Evolutionary conservation across 2,113 vertebrate species (phyloP), one percentile per base, ranked within the genome.

Genomic region (Gymnarchus niloticus): DNA sequence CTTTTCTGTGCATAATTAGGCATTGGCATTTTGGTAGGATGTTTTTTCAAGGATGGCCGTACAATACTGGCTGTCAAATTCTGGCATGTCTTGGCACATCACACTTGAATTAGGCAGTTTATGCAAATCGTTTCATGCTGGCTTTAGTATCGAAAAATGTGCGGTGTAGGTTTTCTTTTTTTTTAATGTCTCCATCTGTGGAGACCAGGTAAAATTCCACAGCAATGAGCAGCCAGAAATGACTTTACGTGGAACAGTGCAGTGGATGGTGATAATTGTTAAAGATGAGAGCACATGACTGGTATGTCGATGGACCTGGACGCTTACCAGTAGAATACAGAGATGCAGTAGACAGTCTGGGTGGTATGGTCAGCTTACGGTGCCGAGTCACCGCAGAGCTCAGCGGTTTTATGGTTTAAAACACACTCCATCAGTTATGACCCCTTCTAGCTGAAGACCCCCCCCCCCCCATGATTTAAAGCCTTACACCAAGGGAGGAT

Each of bases 61-160:
- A 54, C 49, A 54, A 82, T 82, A 19, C 51, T 82, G 25, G 80
- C 80, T 82, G 51, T 54, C 51, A 82, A 33, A 7, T 82, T 82
- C 25, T 28, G 48, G 77, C 49, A 78, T 41, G 46, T 78, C 76
- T 78, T 46, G 76, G 76, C 46, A 12, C 48, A 56, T 54, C 49
- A 82, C 76, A 78, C 76, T 48, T 78, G 49, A 52, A 82, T 82
- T 21, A 82, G 28, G 44, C 12, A 12, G 8, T 82, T 54, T 82
- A 82, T 82, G 48, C 80, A 54, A 82, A 54, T 82, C 51, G 19
- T 82, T 82, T 54, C 52, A 54, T 81, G 23, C 7, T 81, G 78
- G 46, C 46, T 51, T 81, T 82, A 33, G 49, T 82, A 51, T n/a
- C 41, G 48, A 28, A 48, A 54, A 41, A 81, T 81, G 48, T 51